Conservation (phyloP, 2,888 invertebrate species). For the Hyalella azteca region DNA sequence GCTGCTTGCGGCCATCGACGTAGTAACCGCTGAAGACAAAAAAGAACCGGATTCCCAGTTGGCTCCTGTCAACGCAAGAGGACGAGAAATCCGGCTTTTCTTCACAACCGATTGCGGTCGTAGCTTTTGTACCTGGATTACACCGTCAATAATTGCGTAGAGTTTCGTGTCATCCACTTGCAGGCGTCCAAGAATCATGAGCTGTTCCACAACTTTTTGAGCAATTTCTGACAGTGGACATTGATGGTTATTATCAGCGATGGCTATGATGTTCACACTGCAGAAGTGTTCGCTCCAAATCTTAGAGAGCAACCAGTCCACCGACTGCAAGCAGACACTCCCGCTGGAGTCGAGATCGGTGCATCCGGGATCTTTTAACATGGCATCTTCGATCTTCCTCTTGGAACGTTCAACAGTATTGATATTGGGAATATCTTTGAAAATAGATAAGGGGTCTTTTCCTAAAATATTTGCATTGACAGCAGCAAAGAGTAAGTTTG, state of each 20-base stretch:
- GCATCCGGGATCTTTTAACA: not conserved
- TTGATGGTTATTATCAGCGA: not conserved
- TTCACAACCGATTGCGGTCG: no score
- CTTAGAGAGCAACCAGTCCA: not conserved
- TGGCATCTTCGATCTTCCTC: not conserved
- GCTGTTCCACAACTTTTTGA: not conserved
- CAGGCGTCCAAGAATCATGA: not conserved
- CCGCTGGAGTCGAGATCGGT: not conserved
- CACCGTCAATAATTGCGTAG: not conserved
- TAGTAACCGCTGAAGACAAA: no score
- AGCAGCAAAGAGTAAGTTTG: not conserved
- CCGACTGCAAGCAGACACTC: not conserved
- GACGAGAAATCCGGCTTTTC: no score
- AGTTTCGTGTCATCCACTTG: not conserved
- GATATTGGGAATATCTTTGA: not conserved
- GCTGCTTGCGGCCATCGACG: no score
- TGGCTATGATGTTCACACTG: not conserved
- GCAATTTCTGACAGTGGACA: not conserved
- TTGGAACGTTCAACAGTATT: not conserved
- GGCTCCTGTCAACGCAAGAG: no score
- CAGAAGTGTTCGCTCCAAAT: not conserved
- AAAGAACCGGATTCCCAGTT: no score
- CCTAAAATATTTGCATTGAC: not conserved
- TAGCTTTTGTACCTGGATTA: not conserved
- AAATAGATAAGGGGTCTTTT: not conserved